Evolutionary conservation across 2,888 invertebrate species (phyloP), one percentile per base, ranked within the genome.

Genomic region (Drosophila differens): DNA sequence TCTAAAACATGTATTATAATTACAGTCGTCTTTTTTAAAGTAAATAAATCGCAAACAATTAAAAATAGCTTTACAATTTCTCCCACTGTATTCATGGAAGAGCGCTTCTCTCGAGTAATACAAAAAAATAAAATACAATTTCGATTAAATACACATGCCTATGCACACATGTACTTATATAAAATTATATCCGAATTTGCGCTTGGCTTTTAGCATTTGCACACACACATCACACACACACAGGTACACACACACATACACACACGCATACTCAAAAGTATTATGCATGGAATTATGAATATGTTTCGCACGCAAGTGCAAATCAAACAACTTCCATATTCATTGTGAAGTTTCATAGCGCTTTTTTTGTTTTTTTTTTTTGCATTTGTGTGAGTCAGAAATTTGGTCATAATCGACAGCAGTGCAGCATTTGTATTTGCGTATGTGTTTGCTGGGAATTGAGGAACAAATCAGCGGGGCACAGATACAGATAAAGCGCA

Each of bases 21-120:
- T 10, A 41, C 2, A 41, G n/a, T 39, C 4, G 10, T 10, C 2
- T 2, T n/a, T n/a, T n/a, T 41, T 12, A 2, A 41, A 12, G 5
- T 12, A 2, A 16, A 47, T 10, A 28, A 28, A 19, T 51, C 1
- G 3, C 28, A 51, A 19, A 12, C 10, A 41, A 25, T 28, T 65
- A 4, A 35, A n/a, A 49, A 22, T 37, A n/a, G 32, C 3, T 22
- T 33, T 3, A 0, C 32, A 2, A n/a, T 72, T 72, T 81, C 52
- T 54, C 62, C 14, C 73, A 68, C 57, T 80, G 79, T 69, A 79
- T 85, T 85, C 90, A 85, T 82, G 85, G 76, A 67, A 73, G 76
- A 89, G 71, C 61, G 88, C 73, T n/a, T 70, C 37, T 30, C 41
- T 61, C 25, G 41, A 39, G 64, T 59, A 25, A 16, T 9, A 47